Base-by-base conservation (phyloP, 2,113 vertebrate species). In the Aspiorhynchus laticeps region DNA sequence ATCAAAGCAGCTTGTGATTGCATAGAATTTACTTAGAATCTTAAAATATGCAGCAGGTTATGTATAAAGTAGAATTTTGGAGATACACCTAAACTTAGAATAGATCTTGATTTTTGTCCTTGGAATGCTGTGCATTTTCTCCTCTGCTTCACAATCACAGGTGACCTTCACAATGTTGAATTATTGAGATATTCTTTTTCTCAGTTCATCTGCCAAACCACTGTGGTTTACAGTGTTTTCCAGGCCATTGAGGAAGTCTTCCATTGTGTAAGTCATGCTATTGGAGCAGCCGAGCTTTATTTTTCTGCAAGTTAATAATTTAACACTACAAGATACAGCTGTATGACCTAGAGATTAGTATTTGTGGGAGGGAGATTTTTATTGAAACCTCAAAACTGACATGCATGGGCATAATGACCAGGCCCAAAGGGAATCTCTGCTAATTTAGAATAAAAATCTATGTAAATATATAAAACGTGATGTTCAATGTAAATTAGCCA, bases 231-330 rank as follows among this genome's bases (percentile, higher is more conserved):
- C 36, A 3, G 9, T 73, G 48, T 84, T 80, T 89, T 87, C 56
- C 43, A 61, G 65, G 67, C 73, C 80, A 88, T 69, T 8, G 6
- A 24, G 53, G 63, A 73, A 56, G 6, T 2, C 74, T 77, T 65
- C 41, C 31, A 17, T 53, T 77, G 12, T 80, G 61, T 46, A 80
- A 88, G 67, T 86, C 80, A 65, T 19, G 36, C 85, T 83, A 67
- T 51, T 48, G 76, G 36, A 84, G 77, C 41, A 43, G 24, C 82
- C 82, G 17, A 38, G 12, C 61, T 75, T 80, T 88, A 61, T 51
- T 83, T 79, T 83, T 86, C n/a, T 75, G 17, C 26, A 38, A 1
- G 65, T 86, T 81, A 90, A 90, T 90, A 76, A 86, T 84, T 88
- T 8, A 84, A n/a, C 15, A 31, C 36, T 76, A 82, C 59, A 84